Base-by-base conservation (phyloP, 2,888 invertebrate species). In the Tenthredo amoena region DNA sequence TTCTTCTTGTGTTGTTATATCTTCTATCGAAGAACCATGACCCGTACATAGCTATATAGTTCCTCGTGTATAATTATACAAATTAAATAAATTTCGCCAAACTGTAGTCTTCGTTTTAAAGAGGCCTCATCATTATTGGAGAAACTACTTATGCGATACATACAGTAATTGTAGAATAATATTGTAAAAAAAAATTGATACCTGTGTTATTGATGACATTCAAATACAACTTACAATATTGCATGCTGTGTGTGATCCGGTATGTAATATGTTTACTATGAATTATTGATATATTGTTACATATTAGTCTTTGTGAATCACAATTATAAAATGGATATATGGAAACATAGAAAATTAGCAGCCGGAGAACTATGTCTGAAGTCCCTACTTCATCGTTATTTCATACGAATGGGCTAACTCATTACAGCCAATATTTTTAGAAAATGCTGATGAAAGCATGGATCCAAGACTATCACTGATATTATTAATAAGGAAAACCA, bases 1-100 rank as follows among this genome's bases (percentile, higher is more conserved):
- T 62, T 81, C 81, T 81, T 81, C 62, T 37, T 15, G 62, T 62
- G 40, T 58, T 81, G 12, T 81, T 81, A 40, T 58, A 81, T 62
- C 58, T 81, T 62, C 37, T 81, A 40, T 37, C n/a, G 40, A 58
- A 62, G 81, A 4, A 21, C 40, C 81, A 81, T 81, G 58, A 81
- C 5, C 43, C 6, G 12, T 50, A 62, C 21, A 21, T 40, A 81
- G 40, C 81, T 58, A 62, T 40, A 62, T 50, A 26, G 6, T 74
- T 74, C 43, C 43, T 34, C 12, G 7, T 18, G 34, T 68, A 34
- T 21, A 58, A 6, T n/a, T n/a, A 62, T 21, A 40, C 47, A 0
- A 4, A 9, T 43, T 15, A 43, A 74, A 40, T 26, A 15, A 74
- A 77, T 50, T 7, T 34, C 34, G 21, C 31, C 34, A 4, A 77